Evolutionary conservation across 2,797 vertebrate genomes (phyloP).

Genomic region (Gymnothorax reevesii): DNA sequence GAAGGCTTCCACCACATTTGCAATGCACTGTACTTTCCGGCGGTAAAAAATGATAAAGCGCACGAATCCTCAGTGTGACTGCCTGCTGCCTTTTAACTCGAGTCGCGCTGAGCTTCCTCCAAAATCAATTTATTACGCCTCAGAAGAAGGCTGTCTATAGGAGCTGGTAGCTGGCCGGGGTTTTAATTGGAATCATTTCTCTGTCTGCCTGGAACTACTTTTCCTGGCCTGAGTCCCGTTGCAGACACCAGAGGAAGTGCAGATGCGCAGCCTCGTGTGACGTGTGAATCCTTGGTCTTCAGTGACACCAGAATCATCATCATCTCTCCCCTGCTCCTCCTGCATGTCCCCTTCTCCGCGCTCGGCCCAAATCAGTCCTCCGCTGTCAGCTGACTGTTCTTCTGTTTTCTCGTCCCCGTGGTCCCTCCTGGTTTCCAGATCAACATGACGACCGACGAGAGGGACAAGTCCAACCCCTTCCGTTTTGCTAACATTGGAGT

Average conservation of each 20-base stretch:
- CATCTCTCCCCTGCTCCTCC: neutral
- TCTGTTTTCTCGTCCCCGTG: neutral
- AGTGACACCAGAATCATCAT: neutral
- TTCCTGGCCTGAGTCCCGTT: neutral
- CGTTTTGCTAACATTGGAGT: conserved; percentile 96
- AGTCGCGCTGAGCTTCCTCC: neutral
- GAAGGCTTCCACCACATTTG: neutral
- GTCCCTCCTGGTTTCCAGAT: conserved; percentile 70
- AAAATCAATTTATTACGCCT: conserved; percentile 31
- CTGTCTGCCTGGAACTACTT: conserved; percentile 1
- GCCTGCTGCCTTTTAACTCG: conserved; percentile 24
- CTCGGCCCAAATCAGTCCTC: neutral
- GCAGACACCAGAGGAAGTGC: neutral
- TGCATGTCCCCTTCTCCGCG: neutral
- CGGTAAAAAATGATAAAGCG: neutral
- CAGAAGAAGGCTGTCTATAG: conserved; percentile 2
- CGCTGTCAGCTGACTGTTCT: neutral
- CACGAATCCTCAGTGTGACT: conserved; percentile 21
- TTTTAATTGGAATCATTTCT: conserved; percentile 22
- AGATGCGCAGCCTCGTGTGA: neutral
- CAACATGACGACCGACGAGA: conserved; percentile 89
- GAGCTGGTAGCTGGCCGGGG: neutral
- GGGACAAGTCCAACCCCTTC: conserved; percentile 90
- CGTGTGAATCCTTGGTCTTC: neutral
- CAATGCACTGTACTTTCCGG: neutral